phyloP scores from a whole-genome alignment of 1,140 invertebrate species.

The Platyura marginata region DNA sequence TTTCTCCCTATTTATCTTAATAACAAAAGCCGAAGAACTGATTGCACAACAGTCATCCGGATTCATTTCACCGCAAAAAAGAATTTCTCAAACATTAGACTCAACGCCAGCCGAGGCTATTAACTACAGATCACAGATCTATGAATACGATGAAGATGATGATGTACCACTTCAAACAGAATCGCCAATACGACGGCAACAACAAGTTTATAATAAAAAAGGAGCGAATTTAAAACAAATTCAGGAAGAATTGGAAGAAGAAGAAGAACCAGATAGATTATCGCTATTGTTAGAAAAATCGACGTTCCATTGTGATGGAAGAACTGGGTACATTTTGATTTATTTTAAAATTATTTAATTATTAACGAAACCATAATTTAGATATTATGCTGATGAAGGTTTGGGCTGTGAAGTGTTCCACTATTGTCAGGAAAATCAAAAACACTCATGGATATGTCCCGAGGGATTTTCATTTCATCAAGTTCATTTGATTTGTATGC shows the following conservation, averaged over 20 bases:
- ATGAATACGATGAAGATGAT: slow-evolving; percentile 1
- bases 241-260: slow-evolving; percentile 57
- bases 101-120: neutral
- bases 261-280: slow-evolving; percentile 70
- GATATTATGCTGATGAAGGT: slow-evolving; percentile 77
- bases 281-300: slow-evolving; percentile 60
- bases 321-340: slow-evolving; percentile 36
- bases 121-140: neutral
- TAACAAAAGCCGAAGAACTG: neutral
- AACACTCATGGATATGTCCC: slow-evolving; percentile 85
- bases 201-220: slow-evolving; percentile 15
- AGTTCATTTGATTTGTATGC: slow-evolving; percentile 87
- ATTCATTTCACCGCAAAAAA: neutral
- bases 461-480: slow-evolving; percentile 85
- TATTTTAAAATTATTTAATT: neutral
- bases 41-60: neutral
- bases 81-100: neutral
- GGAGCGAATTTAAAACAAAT: slow-evolving; percentile 18
- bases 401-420: slow-evolving; percentile 85
- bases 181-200: slow-evolving; percentile 8
- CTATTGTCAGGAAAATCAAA: slow-evolving; percentile 78
- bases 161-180: neutral
- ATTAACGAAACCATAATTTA: slow-evolving; percentile 1
- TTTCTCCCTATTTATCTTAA: neutral
- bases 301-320: slow-evolving; percentile 60